Evolutionary conservation across 2,797 vertebrate species (phyloP), one percentile per base, ranked within the genome.

Genomic region (Hippopotamyrus pictus): DNA sequence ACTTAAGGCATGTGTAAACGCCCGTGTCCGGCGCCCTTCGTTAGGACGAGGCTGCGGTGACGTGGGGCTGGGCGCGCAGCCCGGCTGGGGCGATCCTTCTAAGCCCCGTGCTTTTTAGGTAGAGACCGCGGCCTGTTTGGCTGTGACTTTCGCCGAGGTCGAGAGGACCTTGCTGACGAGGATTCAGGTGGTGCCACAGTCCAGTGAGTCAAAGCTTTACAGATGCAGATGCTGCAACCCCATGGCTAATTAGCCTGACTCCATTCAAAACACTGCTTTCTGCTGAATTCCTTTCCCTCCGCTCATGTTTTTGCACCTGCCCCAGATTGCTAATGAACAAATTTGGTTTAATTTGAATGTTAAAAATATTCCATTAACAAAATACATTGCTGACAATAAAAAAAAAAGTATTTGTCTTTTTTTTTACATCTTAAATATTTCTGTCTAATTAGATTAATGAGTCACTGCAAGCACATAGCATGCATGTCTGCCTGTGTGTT

Each of bases 401-500:
- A 17, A 33, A 51, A 86, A 7, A 73, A 33, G 1, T 69, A 0
- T 29, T 29, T 12, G 1, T 33, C 14, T 69, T 33, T 9, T n/a
- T 44, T 22, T 83, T 22, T n/a, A 29, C 44, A 25, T n/a, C 12
- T 29, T 29, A 85, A 50, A 37, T 57, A 33, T 14, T 53, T 86
- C n/a, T 54, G 29, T 86, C 22, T 86, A 41, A 6, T 57, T 51
- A 57, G 85, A 44, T 41, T 29, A 86, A 53, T 87, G 29, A 87
- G 51, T 57, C 17, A 19, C 25, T n/a, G 53, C 25, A 3, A n/a
- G n/a, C 14, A 8, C 50, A 86, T 14, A 86, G 51, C 48, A 65
- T 89, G 88, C 65, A 57, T 65, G 51, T 89, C 69, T 54, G 79
- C 33, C n/a, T 89, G 73, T 29, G 88, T 54, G 79, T 22, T n/a